Percentiles rank a stretch among this genome's conserved stretches.
phyloP scores from a whole-genome alignment of 2,888 invertebrate genomes.

The Trachelus stipa region DNA sequence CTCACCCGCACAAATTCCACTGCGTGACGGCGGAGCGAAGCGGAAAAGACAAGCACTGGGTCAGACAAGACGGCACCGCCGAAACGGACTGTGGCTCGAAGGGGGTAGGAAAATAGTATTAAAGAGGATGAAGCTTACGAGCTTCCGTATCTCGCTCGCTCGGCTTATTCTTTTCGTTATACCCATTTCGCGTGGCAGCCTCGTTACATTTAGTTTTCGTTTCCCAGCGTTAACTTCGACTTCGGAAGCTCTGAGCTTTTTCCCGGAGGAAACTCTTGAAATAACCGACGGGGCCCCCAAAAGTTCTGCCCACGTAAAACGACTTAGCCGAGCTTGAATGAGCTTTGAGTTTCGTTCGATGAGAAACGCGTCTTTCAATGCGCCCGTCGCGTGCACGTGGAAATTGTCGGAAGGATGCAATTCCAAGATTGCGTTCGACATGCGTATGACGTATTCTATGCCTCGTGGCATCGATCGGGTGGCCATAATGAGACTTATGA shows the following conservation, averaged over 20 bases:
- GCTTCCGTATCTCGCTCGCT: not conserved
- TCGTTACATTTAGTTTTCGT: not conserved
- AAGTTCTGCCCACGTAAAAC: not conserved
- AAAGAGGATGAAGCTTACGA: constrained; percentile 33
- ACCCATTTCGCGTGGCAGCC: not conserved
- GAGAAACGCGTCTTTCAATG: not conserved
- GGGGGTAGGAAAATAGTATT: constrained; percentile 35
- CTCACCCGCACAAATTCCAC: constrained; percentile 1
- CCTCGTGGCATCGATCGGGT: not conserved
- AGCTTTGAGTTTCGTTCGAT: not conserved
- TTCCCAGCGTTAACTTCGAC: not conserved
- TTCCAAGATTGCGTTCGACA: not conserved
- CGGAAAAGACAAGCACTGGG: constrained; percentile 31
- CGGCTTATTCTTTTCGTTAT: not conserved
- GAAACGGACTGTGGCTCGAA: constrained; percentile 10
- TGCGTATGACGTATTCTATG: not conserved
- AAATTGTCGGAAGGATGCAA: not conserved
- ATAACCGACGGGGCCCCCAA: not conserved
- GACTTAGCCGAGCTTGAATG: not conserved
- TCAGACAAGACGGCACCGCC: constrained; percentile 34
- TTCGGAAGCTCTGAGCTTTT: not conserved
- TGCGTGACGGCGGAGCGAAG: constrained; percentile 5
- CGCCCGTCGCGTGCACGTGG: too few species aligned
- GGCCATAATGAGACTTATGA: not conserved
- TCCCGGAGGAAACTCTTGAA: not conserved